These are phyloP conservation scores for Slavum lentiscoides DNA, from an alignment of 2,888 invertebrate species.

Conservation along the genomic window DNA sequence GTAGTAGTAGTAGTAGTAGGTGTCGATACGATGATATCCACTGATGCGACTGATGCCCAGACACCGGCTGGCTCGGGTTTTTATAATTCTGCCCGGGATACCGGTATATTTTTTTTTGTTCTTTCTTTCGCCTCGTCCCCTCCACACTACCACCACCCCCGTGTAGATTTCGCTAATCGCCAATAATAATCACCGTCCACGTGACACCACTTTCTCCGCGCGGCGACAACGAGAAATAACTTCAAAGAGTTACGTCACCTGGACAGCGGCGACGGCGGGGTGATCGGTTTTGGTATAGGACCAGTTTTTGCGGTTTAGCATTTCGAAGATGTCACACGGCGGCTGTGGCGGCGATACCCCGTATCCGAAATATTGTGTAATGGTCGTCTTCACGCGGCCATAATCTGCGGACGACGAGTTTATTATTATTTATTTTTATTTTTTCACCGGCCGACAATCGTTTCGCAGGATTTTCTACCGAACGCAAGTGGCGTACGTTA, in stretches of 20 bases:
- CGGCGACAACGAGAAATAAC: neutral
- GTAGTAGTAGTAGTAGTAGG: neutral
- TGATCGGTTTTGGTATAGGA: conserved; percentile 24
- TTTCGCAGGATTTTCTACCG: too few species aligned
- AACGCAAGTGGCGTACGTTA: too few species aligned
- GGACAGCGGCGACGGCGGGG: neutral
- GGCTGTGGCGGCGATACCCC: neutral
- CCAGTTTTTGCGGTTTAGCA: conserved; percentile 41
- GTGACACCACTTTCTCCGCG: conserved; percentile 40
- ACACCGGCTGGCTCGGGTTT: conserved; percentile 20
- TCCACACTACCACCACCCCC: neutral
- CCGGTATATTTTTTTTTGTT: conserved; percentile 21
- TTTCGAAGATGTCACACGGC: conserved; percentile 37
- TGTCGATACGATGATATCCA: conserved; percentile 6
- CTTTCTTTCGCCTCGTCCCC: too few species aligned
- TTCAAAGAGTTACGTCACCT: conserved; percentile 7
- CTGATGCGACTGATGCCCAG: conserved; percentile 44
- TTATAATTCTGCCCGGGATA: conserved; percentile 37
- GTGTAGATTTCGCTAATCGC: neutral
- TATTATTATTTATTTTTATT: too few species aligned
- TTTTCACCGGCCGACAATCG: too few species aligned
- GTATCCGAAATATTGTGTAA: conserved; percentile 32
- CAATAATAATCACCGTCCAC: conserved; percentile 28
- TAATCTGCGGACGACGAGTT: conserved; percentile 14
- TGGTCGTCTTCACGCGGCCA: neutral